Evolutionary conservation across 2,888 invertebrate genomes (phyloP).

Genomic region (Arge pagana): DNA sequence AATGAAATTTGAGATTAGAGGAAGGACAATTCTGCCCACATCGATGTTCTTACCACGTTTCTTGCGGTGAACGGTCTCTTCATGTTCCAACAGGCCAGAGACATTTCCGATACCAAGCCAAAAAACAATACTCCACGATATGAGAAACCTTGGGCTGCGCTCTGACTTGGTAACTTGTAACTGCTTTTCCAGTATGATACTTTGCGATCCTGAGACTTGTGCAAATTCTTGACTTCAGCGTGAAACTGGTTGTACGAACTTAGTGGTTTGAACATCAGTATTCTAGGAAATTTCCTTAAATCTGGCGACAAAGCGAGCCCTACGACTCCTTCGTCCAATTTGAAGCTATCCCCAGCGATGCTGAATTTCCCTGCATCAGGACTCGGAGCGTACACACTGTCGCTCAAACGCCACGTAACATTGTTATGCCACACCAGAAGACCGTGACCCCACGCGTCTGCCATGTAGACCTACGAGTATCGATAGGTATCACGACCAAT

Average conservation of each 20-base stretch:
- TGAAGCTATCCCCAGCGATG: slow-evolving; percentile 64
- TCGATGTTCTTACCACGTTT: slow-evolving; percentile 30
- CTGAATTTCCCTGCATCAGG: slow-evolving; percentile 25
- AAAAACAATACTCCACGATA: not conserved
- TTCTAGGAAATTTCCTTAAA: too few relatives aligned
- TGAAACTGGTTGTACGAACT: not conserved
- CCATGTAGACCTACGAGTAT: slow-evolving; percentile 35
- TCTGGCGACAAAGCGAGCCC: slow-evolving; percentile 69
- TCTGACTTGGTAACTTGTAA: too few relatives aligned
- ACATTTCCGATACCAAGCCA: not conserved
- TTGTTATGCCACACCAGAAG: slow-evolving; percentile 32
- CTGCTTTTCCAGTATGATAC: too few relatives aligned
- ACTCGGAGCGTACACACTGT: slow-evolving; percentile 29
- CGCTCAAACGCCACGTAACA: slow-evolving; percentile 34
- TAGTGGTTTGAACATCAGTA: not conserved
- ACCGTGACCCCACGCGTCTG: slow-evolving; percentile 34
- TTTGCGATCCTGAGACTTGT: not conserved
- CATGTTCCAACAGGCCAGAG: slow-evolving; percentile 52
- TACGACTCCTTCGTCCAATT: slow-evolving; percentile 70
- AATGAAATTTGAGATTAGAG: too few relatives aligned
- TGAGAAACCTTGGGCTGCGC: not conserved
- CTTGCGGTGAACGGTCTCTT: too few relatives aligned
- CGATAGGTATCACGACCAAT: too few relatives aligned
- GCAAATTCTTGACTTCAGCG: not conserved
- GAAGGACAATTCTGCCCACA: too few relatives aligned